Percentiles rank a stretch among this genome's conserved stretches.
Evolutionary conservation across 2,888 invertebrate genomes (phyloP).

Genomic region (Dicyrtomina minuta): DNA sequence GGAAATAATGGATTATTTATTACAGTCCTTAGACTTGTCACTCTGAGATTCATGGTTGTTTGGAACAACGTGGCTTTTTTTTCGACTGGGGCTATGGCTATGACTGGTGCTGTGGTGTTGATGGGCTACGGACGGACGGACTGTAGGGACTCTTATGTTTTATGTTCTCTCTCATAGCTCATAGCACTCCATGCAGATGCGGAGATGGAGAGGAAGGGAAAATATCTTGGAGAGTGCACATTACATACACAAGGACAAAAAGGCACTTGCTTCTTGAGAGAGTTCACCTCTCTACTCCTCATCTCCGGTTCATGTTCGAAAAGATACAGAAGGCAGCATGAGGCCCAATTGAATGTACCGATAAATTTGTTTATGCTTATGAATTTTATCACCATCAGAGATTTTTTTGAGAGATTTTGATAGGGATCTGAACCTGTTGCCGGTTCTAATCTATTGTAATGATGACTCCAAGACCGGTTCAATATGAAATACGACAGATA

Average conservation of each 20-base stretch:
- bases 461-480: conserved; percentile 4
- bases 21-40: conserved; percentile 15
- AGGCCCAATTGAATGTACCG: not conserved
- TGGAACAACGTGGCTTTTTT: too few relatives aligned
- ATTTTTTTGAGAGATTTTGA: not conserved
- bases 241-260: too few relatives aligned
- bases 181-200: too few relatives aligned
- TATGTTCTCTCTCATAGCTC: too few relatives aligned
- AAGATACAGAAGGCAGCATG: not conserved
- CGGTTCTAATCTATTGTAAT: not conserved
- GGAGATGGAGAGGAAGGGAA: too few relatives aligned
- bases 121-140: too few relatives aligned
- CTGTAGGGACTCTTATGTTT: too few relatives aligned
- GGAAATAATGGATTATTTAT: conserved; percentile 17
- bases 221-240: too few relatives aligned
- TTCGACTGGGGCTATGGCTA: too few relatives aligned
- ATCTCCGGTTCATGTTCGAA: not conserved
- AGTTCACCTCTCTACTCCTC: not conserved
- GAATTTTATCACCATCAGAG: conserved; percentile 1
- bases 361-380: conserved; percentile 11
- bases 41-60: not conserved
- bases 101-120: too few relatives aligned
- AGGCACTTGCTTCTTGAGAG: conserved; percentile 2
- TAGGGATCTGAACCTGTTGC: not conserved
- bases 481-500: too few relatives aligned